phyloP scores from a whole-genome alignment of 2,113 vertebrate genomes.

The Chionis minor region DNA sequence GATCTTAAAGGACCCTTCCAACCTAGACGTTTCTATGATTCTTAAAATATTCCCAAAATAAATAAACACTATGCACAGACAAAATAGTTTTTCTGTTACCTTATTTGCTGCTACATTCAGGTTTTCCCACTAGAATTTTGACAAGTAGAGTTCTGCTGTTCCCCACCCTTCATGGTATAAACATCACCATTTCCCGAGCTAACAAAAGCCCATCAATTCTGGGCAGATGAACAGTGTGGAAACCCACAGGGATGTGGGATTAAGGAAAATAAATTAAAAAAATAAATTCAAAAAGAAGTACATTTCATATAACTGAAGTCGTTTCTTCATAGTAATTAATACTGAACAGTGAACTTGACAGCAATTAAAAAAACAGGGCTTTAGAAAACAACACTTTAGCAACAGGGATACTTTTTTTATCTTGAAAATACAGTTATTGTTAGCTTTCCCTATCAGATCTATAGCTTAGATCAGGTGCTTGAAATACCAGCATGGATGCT shows the following conservation, averaged over 20 bases:
- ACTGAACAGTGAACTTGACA: neutral
- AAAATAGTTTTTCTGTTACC: neutral
- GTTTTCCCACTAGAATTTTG: neutral
- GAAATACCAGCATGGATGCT: neutral
- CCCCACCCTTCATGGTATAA: neutral
- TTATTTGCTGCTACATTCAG: neutral
- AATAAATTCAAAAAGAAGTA: neutral
- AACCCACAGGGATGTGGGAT: neutral
- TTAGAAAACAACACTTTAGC: neutral
- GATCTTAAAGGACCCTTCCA: too few relatives aligned
- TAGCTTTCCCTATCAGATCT: neutral
- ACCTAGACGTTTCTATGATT: too few relatives aligned
- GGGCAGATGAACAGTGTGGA: neutral
- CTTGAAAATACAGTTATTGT: neutral
- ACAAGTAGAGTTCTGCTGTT: neutral
- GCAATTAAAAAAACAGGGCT: neutral
- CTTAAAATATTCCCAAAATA: neutral
- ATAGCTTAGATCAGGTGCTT: neutral
- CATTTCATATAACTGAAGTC: neutral
- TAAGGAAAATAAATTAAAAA: neutral
- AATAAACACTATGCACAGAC: neutral
- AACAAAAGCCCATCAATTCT: neutral
- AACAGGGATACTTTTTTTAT: neutral
- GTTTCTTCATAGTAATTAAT: neutral
- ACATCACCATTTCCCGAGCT: neutral